Percentiles rank a stretch among this genome's conserved stretches.
phyloP scores from a whole-genome alignment of 2,888 invertebrate genomes.

The Catocala nupta region DNA sequence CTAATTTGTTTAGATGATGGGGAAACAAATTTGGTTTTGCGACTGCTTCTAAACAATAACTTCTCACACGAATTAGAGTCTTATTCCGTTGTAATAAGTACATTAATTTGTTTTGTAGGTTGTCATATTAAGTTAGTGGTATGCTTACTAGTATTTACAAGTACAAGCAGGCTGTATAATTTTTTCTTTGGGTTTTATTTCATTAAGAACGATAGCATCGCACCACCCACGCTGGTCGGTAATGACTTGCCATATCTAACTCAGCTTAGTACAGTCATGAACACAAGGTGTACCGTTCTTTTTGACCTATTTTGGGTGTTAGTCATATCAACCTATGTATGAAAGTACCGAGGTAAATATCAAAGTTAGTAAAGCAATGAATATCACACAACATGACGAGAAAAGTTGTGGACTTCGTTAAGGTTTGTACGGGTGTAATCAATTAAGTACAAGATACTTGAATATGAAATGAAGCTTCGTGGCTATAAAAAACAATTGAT shows the following conservation, averaged over 20 bases:
- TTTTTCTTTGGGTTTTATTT: conserved; percentile 84
- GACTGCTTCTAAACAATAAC: neutral
- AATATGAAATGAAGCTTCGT: no score
- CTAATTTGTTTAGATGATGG: conserved; percentile 32
- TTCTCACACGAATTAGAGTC: conserved; percentile 2
- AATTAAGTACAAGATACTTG: no score
- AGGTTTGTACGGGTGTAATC: no score
- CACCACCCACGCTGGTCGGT: conserved; percentile 81
- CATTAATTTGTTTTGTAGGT: neutral
- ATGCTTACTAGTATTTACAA: conserved; percentile 36
- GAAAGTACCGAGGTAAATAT: no score
- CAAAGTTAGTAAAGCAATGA: no score
- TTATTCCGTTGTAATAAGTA: conserved; percentile 9
- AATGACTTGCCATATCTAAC: conserved; percentile 85
- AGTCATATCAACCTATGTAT: neutral
- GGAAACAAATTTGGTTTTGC: conserved; percentile 17
- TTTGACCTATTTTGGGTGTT: conserved; percentile 37
- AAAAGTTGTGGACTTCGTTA: no score
- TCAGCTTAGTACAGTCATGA: conserved; percentile 59
- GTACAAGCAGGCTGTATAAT: conserved; percentile 58
- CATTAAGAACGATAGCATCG: conserved; percentile 83
- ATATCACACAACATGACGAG: no score
- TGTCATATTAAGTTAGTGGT: conserved; percentile 10
- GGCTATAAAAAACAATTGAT: no score
- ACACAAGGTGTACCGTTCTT: conserved; percentile 57